Evolutionary conservation across 2,888 invertebrate species (phyloP), one percentile per base, ranked within the genome.

Genomic region (Coleophora flavipennella): DNA sequence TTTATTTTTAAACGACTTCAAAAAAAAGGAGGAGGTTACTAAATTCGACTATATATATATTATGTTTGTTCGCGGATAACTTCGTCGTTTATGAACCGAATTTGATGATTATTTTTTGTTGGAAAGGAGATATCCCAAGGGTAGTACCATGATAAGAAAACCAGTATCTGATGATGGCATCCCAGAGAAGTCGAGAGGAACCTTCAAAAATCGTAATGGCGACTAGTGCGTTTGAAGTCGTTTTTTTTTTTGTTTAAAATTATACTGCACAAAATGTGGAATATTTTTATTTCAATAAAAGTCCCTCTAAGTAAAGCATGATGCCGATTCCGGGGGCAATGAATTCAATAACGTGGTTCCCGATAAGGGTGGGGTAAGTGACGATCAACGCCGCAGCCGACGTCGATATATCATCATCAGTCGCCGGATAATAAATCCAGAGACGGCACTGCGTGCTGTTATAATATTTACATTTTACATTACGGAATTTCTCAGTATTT

Each of bases 401-500:
- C 78, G 74, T 74, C 79, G 74, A 81, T 83, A 79, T 80, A 81
- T 84, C 80, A 83, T 81, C 80, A 80, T 81, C 78, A 80, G 76
- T 75, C 78, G 72, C 67, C 64, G 67, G 55, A 65, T 73, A 70
- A 76, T 78, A 77, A 76, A 79, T 74, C 70, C 20, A 67, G 69
- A 68, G 67, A 68, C 62, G 66, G 67, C 63, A 66, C 57, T 54
- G 59, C 56, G 59, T 13, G 33, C 13, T 9, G 13, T 70, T 70
- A 74, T 74, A 72, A 70, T 67, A 66, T 71, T 71, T 67, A 65
- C 62, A 61, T 60, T 62, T 53, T 56, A 53, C 25, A 25, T 38
- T 33, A 38, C 33, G 25, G 28, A 7, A 34, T 3, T 29, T 11
- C 29, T 29, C 11, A 4, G 29, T 29, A 29, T 29, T 29, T 11